Evolutionary conservation across 2,797 vertebrate species (phyloP), one percentile per base, ranked within the genome.

Genomic region (Crenuchus spilurus): DNA sequence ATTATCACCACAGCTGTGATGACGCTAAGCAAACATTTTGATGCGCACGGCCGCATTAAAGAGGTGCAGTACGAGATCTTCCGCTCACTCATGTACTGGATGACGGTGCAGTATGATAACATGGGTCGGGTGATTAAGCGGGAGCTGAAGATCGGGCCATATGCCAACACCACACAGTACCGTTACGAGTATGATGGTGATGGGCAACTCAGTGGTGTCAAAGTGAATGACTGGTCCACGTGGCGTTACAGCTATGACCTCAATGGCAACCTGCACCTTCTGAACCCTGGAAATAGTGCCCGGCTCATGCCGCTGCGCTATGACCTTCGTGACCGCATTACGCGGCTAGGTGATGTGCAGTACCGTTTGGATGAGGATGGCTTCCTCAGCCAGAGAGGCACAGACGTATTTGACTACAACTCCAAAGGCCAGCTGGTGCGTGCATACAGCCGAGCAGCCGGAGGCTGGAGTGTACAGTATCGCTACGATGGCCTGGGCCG

Each of bases 1-100:
- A 99, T 99, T 76, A 99, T 99, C 86, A 99, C 98, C 72, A 99
- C 98, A 0, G 98, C 98, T 0, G 98, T 99, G n/a, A 99, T 99
- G 98, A 99, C 98, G 0, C 92, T 99, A 82, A 99, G 96, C 88
- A 99, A 99, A 85, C 97, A 99, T 86, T 99, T 99, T 2, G 98
- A 99, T 84, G 98, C 98, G 20, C 97, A 99, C 0, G 98, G 98
- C 1, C 95, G 97, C 72, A 98, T 99, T 90, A 99, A 99, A 86
- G 98, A 99, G 82, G 97, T 99, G 54, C 98, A 99, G 63, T 99
- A 99, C 0, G 98, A 99, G 90, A 99, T 99, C 89, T 99, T 99
- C 88, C 91, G 98, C 8, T 99, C 97, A 0, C 95, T 99, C 7
- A 99, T 99, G 98, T 99, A 99, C 91, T 99, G 98, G 98, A 99